These are phyloP conservation scores for Pangasianodon gigas DNA, from an alignment of 2,113 vertebrate genomes.

Conservation along the genomic window DNA sequence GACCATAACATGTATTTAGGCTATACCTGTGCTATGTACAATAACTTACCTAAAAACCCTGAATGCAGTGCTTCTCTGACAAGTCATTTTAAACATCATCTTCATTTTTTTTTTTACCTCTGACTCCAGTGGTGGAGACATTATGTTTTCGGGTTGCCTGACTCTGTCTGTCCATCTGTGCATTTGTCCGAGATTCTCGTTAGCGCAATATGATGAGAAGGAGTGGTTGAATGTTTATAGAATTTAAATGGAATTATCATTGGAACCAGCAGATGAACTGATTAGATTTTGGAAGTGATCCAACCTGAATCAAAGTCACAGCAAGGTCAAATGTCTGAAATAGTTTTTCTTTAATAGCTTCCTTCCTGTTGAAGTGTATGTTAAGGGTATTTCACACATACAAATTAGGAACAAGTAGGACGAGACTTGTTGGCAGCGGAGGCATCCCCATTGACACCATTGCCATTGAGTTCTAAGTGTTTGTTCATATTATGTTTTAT, in stretches of 20 bases:
- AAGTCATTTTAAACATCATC: neutral
- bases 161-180: neutral
- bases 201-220: neutral
- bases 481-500: neutral
- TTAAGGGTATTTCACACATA: neutral
- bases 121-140: neutral
- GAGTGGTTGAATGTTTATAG: neutral
- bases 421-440: neutral
- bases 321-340: neutral
- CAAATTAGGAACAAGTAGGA: neutral
- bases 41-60: neutral
- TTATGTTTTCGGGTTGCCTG: neutral
- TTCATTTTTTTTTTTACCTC: neutral
- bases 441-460: neutral
- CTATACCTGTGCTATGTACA: neutral
- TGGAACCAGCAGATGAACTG: neutral
- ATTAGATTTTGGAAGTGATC: neutral
- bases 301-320: neutral
- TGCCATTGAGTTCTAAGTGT: neutral
- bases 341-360: neutral
- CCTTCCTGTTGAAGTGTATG: neutral
- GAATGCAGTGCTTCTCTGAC: neutral
- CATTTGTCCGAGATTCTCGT: neutral
- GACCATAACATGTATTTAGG: neutral
- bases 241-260: neutral